Evolutionary conservation across 2,113 vertebrate genomes (phyloP).

Genomic region (Lates calcarifer): DNA sequence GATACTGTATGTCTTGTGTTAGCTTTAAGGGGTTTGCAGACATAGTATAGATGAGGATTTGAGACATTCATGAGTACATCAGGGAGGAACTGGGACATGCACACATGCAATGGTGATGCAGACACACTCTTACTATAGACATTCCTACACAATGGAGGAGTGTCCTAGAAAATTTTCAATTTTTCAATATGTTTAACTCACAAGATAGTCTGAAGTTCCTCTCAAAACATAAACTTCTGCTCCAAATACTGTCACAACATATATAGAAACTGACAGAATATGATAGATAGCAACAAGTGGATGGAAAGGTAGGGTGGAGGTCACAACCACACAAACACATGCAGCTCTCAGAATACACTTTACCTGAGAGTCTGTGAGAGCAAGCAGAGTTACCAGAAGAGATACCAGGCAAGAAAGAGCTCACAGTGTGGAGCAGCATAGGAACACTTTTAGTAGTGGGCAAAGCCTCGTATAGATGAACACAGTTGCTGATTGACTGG

Average conservation of each 20-base stretch:
- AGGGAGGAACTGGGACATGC: constrained; percentile 31
- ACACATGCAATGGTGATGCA: constrained; percentile 55
- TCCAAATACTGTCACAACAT: constrained; percentile 19
- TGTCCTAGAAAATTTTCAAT: not conserved
- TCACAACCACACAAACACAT: constrained; percentile 68
- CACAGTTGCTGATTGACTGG: constrained; percentile 99
- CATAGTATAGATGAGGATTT: not conserved
- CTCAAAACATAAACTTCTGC: constrained; percentile 13
- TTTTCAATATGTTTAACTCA: constrained; percentile 7
- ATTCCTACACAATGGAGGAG: not conserved
- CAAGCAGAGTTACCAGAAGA: constrained; percentile 95
- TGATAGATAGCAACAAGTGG: constrained; percentile 24
- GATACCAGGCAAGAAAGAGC: constrained; percentile 98
- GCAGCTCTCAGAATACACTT: constrained; percentile 74
- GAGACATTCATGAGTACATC: constrained; percentile 5
- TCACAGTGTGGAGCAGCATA: constrained; percentile 98
- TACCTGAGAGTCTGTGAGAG: constrained; percentile 99
- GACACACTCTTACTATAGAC: not conserved
- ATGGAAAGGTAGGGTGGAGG: constrained; percentile 35
- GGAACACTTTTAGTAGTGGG: constrained; percentile 97
- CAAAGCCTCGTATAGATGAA: constrained; percentile 96
- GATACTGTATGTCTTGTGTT: not conserved
- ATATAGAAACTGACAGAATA: not conserved
- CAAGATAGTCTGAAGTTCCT: not conserved
- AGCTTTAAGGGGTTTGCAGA: constrained; percentile 23